phyloP scores from a whole-genome alignment of 2,888 invertebrate species.

The Oscheius sp. region DNA sequence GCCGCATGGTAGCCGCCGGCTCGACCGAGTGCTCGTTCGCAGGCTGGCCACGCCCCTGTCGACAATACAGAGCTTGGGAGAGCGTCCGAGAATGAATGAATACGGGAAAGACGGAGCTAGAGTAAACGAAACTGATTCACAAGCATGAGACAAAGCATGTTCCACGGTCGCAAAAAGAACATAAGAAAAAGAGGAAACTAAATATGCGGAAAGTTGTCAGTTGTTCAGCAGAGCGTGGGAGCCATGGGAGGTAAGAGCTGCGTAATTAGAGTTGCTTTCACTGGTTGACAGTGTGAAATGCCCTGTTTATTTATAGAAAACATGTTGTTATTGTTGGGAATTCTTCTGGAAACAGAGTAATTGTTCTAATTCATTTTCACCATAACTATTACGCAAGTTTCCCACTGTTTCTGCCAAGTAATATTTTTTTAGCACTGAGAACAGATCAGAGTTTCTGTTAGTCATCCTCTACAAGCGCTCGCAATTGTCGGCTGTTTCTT shows the following conservation, averaged over 20 bases:
- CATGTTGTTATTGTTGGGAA: too few relatives aligned
- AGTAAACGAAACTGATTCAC: constrained; percentile 34
- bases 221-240: constrained; percentile 9
- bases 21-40: constrained; percentile 36
- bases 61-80: constrained; percentile 31
- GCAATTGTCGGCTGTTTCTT: too few relatives aligned
- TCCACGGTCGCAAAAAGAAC: constrained; percentile 8
- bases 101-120: constrained; percentile 16
- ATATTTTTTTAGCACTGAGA: too few relatives aligned
- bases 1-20: constrained; percentile 38
- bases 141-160: constrained; percentile 24
- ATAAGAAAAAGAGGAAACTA: background rate
- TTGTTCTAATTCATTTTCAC: background rate
- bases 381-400: too few relatives aligned
- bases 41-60: constrained; percentile 26
- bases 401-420: too few relatives aligned
- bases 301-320: too few relatives aligned
- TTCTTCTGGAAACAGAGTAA: background rate
- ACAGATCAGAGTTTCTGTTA: too few relatives aligned
- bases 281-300: background rate
- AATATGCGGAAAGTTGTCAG: constrained; percentile 7
- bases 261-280: background rate
- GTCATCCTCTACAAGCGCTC: too few relatives aligned
- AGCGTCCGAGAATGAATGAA: constrained; percentile 31
- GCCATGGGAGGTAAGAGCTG: background rate